Percentiles rank a stretch among this genome's conserved stretches.
These are phyloP conservation scores for Buceros bicornis DNA, from an alignment of 2,797 vertebrate species.

Conservation along the genomic window DNA sequence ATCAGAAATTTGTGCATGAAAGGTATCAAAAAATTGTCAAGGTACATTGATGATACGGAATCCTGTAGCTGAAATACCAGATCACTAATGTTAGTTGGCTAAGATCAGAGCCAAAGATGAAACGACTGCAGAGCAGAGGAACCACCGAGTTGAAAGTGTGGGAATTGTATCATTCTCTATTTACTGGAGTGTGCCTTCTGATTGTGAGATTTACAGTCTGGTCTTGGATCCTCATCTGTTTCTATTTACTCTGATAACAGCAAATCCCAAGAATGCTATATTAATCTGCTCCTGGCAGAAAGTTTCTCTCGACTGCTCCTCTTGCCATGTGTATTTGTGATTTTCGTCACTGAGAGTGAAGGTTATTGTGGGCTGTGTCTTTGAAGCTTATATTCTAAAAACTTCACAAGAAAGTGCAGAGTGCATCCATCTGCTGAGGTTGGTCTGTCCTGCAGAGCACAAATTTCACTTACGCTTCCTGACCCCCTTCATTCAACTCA, in stretches of 20 bases:
- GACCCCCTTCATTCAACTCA: neutral
- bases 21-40: neutral
- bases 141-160: neutral
- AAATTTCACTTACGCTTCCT: neutral
- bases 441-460: neutral
- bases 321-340: neutral
- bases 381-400: constrained; percentile 12
- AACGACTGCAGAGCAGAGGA: neutral
- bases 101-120: neutral
- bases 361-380: neutral
- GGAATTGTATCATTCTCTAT: neutral
- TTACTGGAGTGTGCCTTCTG: neutral
- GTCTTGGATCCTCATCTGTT: constrained; percentile 13
- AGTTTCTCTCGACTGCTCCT: neutral
- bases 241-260: constrained; percentile 3
- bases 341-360: neutral
- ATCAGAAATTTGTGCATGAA: neutral
- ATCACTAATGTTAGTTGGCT: neutral
- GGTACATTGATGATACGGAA: neutral
- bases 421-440: neutral
- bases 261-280: neutral
- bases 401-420: neutral
- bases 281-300: neutral
- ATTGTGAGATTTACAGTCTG: constrained; percentile 6
- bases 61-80: neutral